These are phyloP conservation scores for Plemyria rubiginata DNA, from an alignment of 2,888 invertebrate genomes.

Conservation along the genomic window DNA sequence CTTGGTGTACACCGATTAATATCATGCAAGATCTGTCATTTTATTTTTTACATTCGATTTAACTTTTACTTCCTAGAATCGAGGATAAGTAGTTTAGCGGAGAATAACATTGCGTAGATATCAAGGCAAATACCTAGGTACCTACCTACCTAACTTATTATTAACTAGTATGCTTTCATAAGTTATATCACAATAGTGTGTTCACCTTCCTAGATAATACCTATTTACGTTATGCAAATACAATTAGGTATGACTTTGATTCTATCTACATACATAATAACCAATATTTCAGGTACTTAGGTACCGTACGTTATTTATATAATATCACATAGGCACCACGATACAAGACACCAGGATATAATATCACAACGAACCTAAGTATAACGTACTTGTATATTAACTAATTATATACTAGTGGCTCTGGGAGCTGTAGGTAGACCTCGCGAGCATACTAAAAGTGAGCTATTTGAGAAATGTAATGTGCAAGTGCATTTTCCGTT, in stretches of 20 bases:
- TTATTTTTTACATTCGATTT: background rate
- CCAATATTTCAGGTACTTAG: no score
- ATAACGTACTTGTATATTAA: no score
- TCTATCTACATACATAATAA: background rate
- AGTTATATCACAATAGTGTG: background rate
- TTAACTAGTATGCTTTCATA: no score
- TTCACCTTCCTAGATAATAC: constrained; percentile 10
- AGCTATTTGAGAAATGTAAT: no score
- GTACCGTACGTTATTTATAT: no score
- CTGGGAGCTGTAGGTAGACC: no score
- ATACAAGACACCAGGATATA: no score
- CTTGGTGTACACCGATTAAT: background rate
- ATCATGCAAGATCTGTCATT: background rate
- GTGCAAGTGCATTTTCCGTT: no score
- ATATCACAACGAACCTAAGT: no score
- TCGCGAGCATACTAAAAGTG: no score
- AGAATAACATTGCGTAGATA: background rate
- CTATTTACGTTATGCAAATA: background rate
- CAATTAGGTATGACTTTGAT: background rate
- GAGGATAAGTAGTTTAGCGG: background rate
- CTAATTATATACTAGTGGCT: no score
- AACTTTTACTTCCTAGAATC: background rate
- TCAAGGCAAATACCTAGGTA: background rate
- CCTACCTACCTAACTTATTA: background rate
- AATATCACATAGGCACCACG: no score